Evolutionary conservation across 2,888 invertebrate species (phyloP), one percentile per base, ranked within the genome.

Genomic region (Micoletzkya japonica): DNA sequence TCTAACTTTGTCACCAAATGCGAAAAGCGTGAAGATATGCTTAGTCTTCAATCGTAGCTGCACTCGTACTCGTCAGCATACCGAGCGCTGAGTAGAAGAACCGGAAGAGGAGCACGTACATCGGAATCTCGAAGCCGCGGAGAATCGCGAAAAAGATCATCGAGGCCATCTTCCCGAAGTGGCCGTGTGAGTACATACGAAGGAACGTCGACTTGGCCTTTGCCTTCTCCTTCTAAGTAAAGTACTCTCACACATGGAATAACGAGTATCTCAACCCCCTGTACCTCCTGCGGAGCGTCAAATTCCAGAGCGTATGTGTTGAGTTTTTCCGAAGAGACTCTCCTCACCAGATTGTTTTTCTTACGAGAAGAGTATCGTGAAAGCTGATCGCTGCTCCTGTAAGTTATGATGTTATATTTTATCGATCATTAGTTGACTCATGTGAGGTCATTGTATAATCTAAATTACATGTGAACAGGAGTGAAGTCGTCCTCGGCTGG

Each of bases 41-140:
- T n/a, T n/a, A n/a, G n/a, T n/a, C n/a, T n/a, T n/a, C n/a, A n/a
- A n/a, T n/a, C n/a, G n/a, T n/a, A 52, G 28, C 52, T 6, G 24
- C 4, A 26, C 28, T 52, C 1, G 54, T 26, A 24, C 0, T 17
- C 2, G 34, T 24, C 37, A 24, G 36, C 64, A 52, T 30, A 66
- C 64, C 44, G 4, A 66, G 39, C 3, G 64, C 64, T 2, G 54
- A 28, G 17, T 66, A 66, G 34, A 66, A 37, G 36, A 68, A 68
- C 28, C 58, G 57, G 68, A 57, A 68, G 24, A 26, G 57, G n/a
- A 68, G 30, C 32, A 68, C 57, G 32, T 57, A 68, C 1, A 58
- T 32, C 6, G 58, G 58, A 39, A 68, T 44, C 24, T 58, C 68
- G 17, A 37, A 68, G n/a, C 57, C 57, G 2, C 68, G 68, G n/a